Evolutionary conservation across 2,888 invertebrate species (phyloP).

Genomic region (Neoscelio sp.): DNA sequence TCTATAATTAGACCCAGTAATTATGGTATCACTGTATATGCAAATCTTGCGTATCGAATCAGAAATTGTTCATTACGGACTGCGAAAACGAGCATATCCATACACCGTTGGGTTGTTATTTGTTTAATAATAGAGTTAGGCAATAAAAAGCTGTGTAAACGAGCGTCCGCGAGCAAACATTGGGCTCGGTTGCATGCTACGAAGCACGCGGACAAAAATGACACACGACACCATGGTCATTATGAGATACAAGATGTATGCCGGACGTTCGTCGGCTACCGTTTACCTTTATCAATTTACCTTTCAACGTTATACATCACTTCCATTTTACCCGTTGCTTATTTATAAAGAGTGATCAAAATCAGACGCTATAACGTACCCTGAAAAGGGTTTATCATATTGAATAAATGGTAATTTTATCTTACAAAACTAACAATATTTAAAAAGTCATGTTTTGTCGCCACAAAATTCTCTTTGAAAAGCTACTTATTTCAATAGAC

Average conservation of each 20-base stretch:
- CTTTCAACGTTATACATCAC: conserved; percentile 47
- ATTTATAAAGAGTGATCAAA: too few relatives aligned
- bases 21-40: neutral
- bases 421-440: too few relatives aligned
- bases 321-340: too few relatives aligned
- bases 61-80: conserved; percentile 5
- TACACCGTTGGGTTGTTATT: conserved; percentile 13
- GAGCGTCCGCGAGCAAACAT: conserved; percentile 37
- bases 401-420: too few relatives aligned
- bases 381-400: too few relatives aligned
- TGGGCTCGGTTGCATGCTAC: conserved; percentile 28
- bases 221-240: conserved; percentile 70
- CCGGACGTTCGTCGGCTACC: conserved; percentile 69
- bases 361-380: too few relatives aligned
- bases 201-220: conserved; percentile 58
- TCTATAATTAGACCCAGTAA: neutral
- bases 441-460: too few relatives aligned
- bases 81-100: conserved; percentile 17
- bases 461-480: too few relatives aligned
- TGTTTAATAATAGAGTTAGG: conserved; percentile 27
- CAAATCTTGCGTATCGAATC: conserved; percentile 23
- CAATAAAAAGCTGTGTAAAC: conserved; percentile 31
- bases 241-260: conserved; percentile 67
- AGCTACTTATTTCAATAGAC: too few relatives aligned
- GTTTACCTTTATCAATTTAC: conserved; percentile 68